Conservation (phyloP, 64 coral and sea anemone genomes). For the Platygyra sinensis region DNA sequence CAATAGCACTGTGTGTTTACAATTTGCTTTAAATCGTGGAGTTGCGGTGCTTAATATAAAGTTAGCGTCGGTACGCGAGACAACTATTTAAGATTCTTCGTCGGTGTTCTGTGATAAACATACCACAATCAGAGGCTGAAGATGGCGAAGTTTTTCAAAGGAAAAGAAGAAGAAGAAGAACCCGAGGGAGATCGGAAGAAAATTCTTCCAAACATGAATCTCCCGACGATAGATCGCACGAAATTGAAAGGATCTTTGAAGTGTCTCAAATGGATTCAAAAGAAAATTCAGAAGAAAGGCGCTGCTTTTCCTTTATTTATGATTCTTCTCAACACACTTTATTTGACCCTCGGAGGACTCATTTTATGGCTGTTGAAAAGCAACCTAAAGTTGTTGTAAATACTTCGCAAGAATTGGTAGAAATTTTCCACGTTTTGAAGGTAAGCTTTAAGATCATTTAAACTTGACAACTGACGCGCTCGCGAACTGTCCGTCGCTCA, state of each 20-base stretch:
- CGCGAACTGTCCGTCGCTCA: background rate
- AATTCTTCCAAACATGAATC: conserved; percentile 61
- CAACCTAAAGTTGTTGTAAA: conserved; percentile 57
- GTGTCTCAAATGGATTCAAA: conserved; percentile 74
- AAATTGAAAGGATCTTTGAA: conserved; percentile 81
- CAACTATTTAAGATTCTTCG: background rate
- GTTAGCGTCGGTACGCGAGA: background rate
- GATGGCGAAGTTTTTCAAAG: conserved; percentile 39
- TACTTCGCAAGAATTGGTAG: conserved; percentile 76
- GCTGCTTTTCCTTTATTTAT: conserved; percentile 77
- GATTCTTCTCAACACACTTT: conserved; percentile 64
- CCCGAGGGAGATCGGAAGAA: conserved; percentile 24
- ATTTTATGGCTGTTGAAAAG: conserved; percentile 75
- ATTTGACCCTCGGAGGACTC: conserved; percentile 76
- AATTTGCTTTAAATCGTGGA: background rate
- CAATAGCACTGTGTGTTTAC: background rate
- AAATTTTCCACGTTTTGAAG: conserved; percentile 78
- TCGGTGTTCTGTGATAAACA: background rate
- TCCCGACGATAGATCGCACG: conserved; percentile 60
- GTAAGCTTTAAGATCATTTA: conserved; percentile 26
- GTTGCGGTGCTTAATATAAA: background rate
- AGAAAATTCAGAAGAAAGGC: conserved; percentile 65
- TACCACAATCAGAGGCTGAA: background rate
- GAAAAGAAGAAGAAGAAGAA: conserved; percentile 32
- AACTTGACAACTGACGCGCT: background rate